Evolutionary conservation across 2,888 invertebrate species (phyloP).

Genomic region (Lasioglossum leucozonium): DNA sequence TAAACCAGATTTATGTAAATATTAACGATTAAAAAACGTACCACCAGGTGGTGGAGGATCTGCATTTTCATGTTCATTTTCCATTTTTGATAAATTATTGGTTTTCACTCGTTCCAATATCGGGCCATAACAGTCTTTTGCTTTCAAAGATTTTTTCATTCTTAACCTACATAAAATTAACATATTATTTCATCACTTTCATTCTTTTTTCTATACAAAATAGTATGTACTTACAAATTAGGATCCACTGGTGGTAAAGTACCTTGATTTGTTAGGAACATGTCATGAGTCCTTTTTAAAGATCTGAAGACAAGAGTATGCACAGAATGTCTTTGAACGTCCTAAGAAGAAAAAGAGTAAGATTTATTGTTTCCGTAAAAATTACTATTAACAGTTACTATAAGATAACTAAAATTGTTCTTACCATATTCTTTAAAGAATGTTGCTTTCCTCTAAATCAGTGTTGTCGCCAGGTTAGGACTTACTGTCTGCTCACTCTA

Average conservation of each 20-base stretch:
- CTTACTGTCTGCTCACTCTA: too few species aligned
- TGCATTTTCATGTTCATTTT: slow-evolving; percentile 84
- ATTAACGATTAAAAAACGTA: slow-evolving; percentile 48
- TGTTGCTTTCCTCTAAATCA: background rate
- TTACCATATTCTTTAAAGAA: slow-evolving; percentile 25
- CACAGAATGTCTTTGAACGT: slow-evolving; percentile 98
- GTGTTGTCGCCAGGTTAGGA: too few species aligned
- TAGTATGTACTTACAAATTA: slow-evolving; percentile 88
- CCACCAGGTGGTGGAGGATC: slow-evolving; percentile 85
- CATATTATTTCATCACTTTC: slow-evolving; percentile 4
- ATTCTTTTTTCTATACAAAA: background rate
- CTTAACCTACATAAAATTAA: slow-evolving; percentile 87
- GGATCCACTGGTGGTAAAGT: slow-evolving; percentile 93
- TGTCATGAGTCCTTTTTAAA: slow-evolving; percentile 98
- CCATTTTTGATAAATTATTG: slow-evolving; percentile 87
- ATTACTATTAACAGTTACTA: background rate
- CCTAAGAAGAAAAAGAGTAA: slow-evolving; percentile 85
- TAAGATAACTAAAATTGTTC: background rate
- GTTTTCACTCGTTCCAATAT: slow-evolving; percentile 92
- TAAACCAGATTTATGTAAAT: background rate
- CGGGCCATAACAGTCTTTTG: slow-evolving; percentile 93
- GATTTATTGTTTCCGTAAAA: background rate
- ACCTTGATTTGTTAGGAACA: slow-evolving; percentile 97
- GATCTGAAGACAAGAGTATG: slow-evolving; percentile 98
- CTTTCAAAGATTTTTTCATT: slow-evolving; percentile 90